These are phyloP conservation scores for Phaethornis superciliosus DNA, from an alignment of 2,113 vertebrate genomes.

Conservation along the genomic window DNA sequence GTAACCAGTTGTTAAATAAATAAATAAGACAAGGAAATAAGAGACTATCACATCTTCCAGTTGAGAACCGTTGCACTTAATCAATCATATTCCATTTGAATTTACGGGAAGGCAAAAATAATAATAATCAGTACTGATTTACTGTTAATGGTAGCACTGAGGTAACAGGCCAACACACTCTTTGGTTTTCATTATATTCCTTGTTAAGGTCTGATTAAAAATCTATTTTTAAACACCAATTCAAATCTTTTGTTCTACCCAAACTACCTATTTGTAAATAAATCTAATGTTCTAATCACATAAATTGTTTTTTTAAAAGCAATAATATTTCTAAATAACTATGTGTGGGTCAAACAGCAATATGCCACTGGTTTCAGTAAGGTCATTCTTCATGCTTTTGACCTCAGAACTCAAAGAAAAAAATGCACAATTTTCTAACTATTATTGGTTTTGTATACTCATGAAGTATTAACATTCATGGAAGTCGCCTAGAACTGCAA, in stretches of 20 bases:
- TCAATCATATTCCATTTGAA: background rate
- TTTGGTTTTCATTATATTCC: background rate
- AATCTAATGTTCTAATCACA: background rate
- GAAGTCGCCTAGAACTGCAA: background rate
- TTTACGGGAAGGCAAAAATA: slow-evolving; percentile 9
- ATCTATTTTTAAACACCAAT: background rate
- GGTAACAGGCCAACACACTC: background rate
- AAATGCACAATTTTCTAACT: background rate
- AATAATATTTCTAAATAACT: background rate
- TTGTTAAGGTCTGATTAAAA: background rate
- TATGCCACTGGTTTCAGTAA: background rate
- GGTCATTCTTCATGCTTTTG: background rate
- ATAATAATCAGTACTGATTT: background rate
- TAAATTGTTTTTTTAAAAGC: background rate
- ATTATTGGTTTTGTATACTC: background rate
- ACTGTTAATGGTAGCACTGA: background rate
- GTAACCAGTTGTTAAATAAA: background rate
- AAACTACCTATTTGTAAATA: background rate
- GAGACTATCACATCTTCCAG: background rate
- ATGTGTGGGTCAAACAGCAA: background rate
- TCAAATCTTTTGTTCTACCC: background rate
- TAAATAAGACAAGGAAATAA: background rate
- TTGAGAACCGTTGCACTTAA: background rate
- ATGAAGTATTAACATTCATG: background rate
- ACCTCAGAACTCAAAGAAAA: background rate